Conservation (phyloP, 2,113 vertebrate genomes). For the Tupaia chinensis region DNA sequence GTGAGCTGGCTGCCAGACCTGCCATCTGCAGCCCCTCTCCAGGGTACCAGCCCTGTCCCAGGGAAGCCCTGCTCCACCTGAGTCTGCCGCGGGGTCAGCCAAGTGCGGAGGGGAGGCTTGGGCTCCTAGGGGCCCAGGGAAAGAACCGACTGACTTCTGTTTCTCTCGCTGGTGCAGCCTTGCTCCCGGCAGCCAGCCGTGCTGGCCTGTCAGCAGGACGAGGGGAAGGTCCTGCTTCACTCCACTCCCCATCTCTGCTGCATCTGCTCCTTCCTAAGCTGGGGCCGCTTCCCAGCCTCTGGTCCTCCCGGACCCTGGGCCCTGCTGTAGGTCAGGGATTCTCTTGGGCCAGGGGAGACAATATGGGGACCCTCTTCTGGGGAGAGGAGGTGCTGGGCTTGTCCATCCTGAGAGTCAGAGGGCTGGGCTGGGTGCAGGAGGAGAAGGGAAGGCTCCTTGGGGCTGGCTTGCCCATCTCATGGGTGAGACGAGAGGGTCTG, state of each 20-base stretch:
- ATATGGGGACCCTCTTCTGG: background rate
- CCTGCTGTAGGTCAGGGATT: background rate
- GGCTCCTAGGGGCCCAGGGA: background rate
- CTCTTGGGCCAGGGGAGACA: background rate
- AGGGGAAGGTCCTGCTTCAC: background rate
- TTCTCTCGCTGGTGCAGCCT: background rate
- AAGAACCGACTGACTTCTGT: constrained; percentile 8
- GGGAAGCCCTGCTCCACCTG: background rate
- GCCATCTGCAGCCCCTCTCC: background rate
- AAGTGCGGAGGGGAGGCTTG: background rate
- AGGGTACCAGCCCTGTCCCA: too few relatives aligned
- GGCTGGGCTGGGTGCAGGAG: background rate
- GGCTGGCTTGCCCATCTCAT: background rate
- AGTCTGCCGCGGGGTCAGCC: background rate
- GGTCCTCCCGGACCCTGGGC: background rate
- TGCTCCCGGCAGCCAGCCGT: too few relatives aligned
- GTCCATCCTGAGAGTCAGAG: background rate
- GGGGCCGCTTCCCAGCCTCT: background rate
- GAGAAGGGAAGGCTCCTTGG: background rate
- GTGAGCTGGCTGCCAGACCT: background rate
- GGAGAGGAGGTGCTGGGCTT: background rate
- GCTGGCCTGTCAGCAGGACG: background rate
- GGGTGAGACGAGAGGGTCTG: background rate
- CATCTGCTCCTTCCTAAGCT: background rate
- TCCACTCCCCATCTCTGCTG: background rate